A percentile compares a stretch with the other conserved stretches of the same genome.
phyloP scores from a whole-genome alignment of 2,113 vertebrate species.

The Saguinus imperator region DNA sequence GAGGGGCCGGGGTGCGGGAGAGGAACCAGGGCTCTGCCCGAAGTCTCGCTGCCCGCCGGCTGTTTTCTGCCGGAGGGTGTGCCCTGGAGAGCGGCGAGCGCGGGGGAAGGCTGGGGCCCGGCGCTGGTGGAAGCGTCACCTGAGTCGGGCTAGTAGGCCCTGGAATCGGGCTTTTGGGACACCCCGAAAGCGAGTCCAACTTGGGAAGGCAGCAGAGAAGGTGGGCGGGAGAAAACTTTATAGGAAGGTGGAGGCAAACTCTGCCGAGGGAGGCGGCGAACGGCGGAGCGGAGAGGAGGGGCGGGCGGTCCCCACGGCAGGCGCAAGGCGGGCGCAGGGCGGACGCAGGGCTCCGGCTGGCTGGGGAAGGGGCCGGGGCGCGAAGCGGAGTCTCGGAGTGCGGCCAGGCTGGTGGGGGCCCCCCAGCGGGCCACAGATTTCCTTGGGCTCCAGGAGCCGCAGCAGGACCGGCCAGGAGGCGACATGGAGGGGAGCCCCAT shows the following conservation, averaged over 20 bases:
- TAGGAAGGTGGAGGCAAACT: neutral
- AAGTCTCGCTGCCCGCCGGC: neutral
- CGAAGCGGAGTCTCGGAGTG: conserved; percentile 55
- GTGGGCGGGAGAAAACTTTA: neutral
- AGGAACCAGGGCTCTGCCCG: neutral
- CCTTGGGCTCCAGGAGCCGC: conserved; percentile 35
- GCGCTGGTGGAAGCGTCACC: neutral
- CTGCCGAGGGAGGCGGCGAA: neutral
- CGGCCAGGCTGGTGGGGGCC: neutral
- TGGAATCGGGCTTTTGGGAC: neutral
- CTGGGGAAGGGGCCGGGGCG: neutral
- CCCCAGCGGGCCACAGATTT: conserved; percentile 26
- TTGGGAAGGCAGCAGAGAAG: neutral
- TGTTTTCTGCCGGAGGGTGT: neutral
- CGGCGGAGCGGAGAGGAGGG: neutral
- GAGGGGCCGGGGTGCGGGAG: conserved; percentile 13
- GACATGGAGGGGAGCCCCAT: conserved; percentile 95
- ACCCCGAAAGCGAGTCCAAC: neutral
- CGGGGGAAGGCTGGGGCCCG: neutral
- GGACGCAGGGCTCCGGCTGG: neutral
- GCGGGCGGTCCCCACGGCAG: neutral
- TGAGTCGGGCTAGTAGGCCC: neutral
- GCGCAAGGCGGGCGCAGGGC: too few species aligned
- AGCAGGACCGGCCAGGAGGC: conserved; percentile 13
- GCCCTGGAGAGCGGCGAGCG: neutral